A percentile compares a stretch with the other conserved stretches of the same genome.
phyloP scores from a whole-genome alignment of 2,113 vertebrate species.

The Trichomycterus rosablanca region DNA sequence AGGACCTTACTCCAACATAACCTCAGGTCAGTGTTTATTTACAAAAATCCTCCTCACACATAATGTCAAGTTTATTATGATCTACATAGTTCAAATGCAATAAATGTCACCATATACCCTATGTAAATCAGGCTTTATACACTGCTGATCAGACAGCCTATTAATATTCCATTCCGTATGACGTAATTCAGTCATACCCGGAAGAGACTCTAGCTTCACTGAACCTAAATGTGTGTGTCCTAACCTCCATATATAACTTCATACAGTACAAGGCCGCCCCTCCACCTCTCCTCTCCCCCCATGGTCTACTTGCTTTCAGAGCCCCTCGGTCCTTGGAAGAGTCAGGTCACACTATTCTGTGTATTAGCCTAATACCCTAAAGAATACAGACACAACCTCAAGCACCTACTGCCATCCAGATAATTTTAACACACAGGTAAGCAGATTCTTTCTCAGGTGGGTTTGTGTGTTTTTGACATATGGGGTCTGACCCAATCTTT shows the following conservation, averaged over 20 bases:
- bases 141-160: no score
- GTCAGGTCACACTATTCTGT: constrained; percentile 55
- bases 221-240: constrained; percentile 50
- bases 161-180: no score
- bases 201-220: no score
- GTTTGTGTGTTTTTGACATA: neutral
- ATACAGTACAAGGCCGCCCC: constrained; percentile 77
- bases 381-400: constrained; percentile 51
- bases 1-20: no score
- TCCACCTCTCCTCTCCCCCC: constrained; percentile 52
- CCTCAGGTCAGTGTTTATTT: no score
- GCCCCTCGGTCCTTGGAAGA: constrained; percentile 67
- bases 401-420: constrained; percentile 47
- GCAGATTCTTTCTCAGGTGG: neutral
- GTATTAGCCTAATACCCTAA: constrained; percentile 42
- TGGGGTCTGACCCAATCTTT: neutral
- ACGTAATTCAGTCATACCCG: no score
- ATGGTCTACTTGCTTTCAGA: constrained; percentile 61
- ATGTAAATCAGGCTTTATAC: no score
- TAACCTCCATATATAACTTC: constrained; percentile 87
- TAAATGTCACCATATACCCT: no score
- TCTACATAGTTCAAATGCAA: no score
- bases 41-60: no score
- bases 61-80: no score
- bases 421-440: constrained; percentile 65